phyloP scores from a whole-genome alignment of 2,888 invertebrate genomes.

The Ectropis crepuscularia region DNA sequence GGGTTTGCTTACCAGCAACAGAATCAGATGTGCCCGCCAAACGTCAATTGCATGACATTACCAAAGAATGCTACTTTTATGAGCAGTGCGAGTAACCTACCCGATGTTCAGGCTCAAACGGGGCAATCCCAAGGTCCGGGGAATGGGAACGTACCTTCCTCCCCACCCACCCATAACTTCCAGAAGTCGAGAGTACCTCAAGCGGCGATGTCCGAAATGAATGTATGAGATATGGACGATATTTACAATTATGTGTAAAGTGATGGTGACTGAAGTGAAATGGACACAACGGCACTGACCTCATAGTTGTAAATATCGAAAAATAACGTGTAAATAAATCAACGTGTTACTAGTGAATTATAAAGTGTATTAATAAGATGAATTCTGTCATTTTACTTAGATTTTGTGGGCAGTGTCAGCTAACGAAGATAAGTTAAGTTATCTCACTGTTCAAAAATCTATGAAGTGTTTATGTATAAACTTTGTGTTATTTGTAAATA shows the following conservation, averaged over 20 bases:
- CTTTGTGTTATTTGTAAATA: slow-evolving; percentile 42
- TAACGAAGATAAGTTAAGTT: slow-evolving; percentile 2
- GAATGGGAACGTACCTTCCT: slow-evolving; percentile 63
- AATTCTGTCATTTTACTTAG: slow-evolving; percentile 39
- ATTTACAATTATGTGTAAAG: slow-evolving; percentile 84
- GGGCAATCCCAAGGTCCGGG: slow-evolving; percentile 74
- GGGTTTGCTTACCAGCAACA: slow-evolving; percentile 77
- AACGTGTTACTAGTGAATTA: slow-evolving; percentile 52
- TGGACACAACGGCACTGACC: slow-evolving; percentile 63
- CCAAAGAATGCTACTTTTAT: slow-evolving; percentile 85
- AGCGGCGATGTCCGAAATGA: slow-evolving; percentile 95
- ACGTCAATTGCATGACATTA: slow-evolving; percentile 81
- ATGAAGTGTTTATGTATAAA: slow-evolving; percentile 28
- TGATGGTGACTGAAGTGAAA: slow-evolving; percentile 59
- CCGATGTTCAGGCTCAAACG: slow-evolving; percentile 81
- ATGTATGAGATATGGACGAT: slow-evolving; percentile 90
- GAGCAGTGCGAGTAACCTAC: slow-evolving; percentile 74
- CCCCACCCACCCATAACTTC: slow-evolving; percentile 74
- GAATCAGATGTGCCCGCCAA: slow-evolving; percentile 76
- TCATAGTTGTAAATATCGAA: slow-evolving; percentile 80
- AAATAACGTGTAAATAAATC: slow-evolving; percentile 59
- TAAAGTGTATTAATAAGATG: slow-evolving; percentile 59
- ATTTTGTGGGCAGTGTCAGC: slow-evolving; percentile 21
- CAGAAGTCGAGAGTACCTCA: slow-evolving; percentile 88
- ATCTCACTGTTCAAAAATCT: slow-evolving; percentile 18